Base-by-base conservation (phyloP, 1,140 invertebrate genomes). In the Brachionus rotundiformis region DNA sequence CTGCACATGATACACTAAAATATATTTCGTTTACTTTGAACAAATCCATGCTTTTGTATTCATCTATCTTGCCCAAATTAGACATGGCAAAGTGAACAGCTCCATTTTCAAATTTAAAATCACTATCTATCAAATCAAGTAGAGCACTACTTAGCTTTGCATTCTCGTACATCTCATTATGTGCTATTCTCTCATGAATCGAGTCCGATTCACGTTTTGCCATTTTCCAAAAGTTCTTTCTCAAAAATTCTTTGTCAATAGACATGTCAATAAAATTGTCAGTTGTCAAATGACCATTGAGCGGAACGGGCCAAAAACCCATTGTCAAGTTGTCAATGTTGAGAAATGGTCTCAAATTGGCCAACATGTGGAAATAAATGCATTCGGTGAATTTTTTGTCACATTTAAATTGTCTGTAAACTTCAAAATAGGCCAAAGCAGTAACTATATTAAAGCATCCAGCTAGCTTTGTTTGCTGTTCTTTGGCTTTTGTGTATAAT, bases 311-410 rank as follows among this genome's bases (percentile, higher is more conserved):
- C 27, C 63, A 68, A 36, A 36, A 19, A 4, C 29, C 63, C 63
- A 68, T 68, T 6, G 63, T 68, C 33, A 68, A 68, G 36, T 68
- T 68, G 63, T 68, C 63, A 10, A 68, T 68, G 11, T 36, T 68
- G 5, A 68, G n/a, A 39, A 68, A 68, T 36, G 63, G 63, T 68
- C 63, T 68, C 33, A 68, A 23, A 25, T 68, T 68, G 33, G 63
- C 63, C 63, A 68, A 33, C 63, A 68, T 68, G 31, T 68, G 63
- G 36, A 68, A 68, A 36, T 68, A 68, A 19, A 68, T 68, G 16
- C 33, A 36, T 19, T 68, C 31, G 1, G 19, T 36, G 7, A 36
- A 23, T n/a, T 68, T 36, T 33, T 36, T 68, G 3, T 68, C 33
- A 68, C 63, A 68, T 68, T 68, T 68, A 36, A 19, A 68, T 68